Base-by-base conservation (phyloP, 2,888 invertebrate genomes). In the Argyresthia goedartella region DNA sequence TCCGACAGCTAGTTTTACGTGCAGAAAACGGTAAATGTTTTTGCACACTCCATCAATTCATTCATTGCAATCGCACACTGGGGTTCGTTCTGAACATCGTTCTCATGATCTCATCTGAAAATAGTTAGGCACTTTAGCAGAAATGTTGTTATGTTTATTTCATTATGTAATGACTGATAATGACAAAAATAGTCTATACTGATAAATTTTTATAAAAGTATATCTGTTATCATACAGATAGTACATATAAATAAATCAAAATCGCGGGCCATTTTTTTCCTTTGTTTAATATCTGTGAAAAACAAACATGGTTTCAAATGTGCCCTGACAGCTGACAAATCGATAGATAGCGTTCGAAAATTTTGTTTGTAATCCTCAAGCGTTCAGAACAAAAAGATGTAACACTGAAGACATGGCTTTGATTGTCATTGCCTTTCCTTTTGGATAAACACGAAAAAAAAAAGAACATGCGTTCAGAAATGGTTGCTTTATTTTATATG, bases 311-410 rank as follows among this genome's bases (percentile, higher is more conserved):
- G 16, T 49, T 36, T 49, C 48, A 49, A 14, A 35, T 35, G 10
- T 14, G 8, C 8, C 35, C 13, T 49, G 48, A 49, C 48, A 49
- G 39, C n/a, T 49, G 48, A 49, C 48, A 49, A 49, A 49, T 49
- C 48, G 8, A 49, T 49, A 49, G 8, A 7, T 35, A 35, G 10
- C 48, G 48, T 49, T 49, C 48, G 14, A 8, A 49, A 49, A 35
- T 14, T 25, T 4, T 25, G 25, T 25, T 25, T 25, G 25, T 25
- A 25, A 25, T 4, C 6, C 6, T 25, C 6, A 25, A 25, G 25
- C 6, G 25, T 25, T 25, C 6, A 25, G 25, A 25, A 25, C n/a
- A n/a, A n/a, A n/a, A n/a, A n/a, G n/a, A n/a, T n/a, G n/a, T n/a
- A n/a, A n/a, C n/a, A n/a, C n/a, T n/a, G n/a, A n/a, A n/a, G n/a